These are phyloP conservation scores for Nephrotoma appendiculata DNA, from an alignment of 2,888 invertebrate genomes.

Conservation along the genomic window DNA sequence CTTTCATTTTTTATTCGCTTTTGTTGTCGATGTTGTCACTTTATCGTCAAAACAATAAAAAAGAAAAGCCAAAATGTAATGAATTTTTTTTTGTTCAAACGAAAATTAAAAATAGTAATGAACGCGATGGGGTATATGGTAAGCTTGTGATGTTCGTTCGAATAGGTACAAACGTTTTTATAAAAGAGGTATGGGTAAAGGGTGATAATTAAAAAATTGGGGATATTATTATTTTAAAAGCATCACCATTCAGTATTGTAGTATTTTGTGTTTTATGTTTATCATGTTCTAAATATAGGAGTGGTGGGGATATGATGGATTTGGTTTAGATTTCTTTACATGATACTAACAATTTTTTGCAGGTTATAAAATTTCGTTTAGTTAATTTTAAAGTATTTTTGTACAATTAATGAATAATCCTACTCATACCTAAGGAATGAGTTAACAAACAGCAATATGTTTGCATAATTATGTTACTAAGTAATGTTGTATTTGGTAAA, in stretches of 20 bases:
- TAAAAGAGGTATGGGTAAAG: background rate
- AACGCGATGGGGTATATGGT: background rate
- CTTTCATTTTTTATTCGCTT: background rate
- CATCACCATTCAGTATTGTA: background rate
- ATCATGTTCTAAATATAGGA: background rate
- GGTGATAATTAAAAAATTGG: background rate
- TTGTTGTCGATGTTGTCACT: background rate
- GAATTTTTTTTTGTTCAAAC: background rate
- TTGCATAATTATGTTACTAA: too few relatives aligned
- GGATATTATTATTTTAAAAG: background rate
- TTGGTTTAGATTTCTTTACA: background rate
- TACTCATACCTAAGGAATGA: background rate
- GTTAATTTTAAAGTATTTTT: background rate
- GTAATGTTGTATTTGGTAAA: too few relatives aligned
- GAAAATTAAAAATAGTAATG: background rate
- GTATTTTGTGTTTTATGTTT: background rate
- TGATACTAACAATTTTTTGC: background rate
- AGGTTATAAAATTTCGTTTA: background rate
- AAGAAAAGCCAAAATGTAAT: background rate
- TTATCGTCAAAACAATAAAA: background rate
- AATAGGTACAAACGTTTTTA: background rate
- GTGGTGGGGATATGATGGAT: background rate
- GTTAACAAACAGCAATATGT: too few relatives aligned
- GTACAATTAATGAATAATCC: background rate
- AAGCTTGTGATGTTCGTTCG: background rate